These are phyloP conservation scores for Batillaria attramentaria DNA, from an alignment of 1,140 invertebrate genomes.

Conservation along the genomic window DNA sequence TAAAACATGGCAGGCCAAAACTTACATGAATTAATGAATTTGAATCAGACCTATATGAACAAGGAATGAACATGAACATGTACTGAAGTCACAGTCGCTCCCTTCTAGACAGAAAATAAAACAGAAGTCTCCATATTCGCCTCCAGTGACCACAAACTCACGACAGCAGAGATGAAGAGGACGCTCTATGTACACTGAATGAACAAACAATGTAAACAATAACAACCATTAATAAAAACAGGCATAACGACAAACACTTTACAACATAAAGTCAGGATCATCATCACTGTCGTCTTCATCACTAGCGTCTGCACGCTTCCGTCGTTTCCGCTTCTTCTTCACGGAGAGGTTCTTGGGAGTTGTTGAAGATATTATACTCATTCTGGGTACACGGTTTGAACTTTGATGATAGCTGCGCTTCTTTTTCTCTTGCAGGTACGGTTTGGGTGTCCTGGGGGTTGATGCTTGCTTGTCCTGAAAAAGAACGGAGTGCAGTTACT, in stretches of 20 bases:
- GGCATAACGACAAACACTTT: constrained; percentile 25
- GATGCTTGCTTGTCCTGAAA: constrained; percentile 36
- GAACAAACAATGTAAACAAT: not conserved
- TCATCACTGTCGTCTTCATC: constrained; percentile 64
- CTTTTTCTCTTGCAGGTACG: constrained; percentile 25
- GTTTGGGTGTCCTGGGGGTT: constrained; percentile 34
- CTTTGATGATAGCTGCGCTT: constrained; percentile 42
- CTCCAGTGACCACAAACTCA: not conserved
- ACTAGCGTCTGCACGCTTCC: constrained; percentile 53
- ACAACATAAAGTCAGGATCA: constrained; percentile 64
- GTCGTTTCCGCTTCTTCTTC: constrained; percentile 61
- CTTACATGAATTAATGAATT: constrained; percentile 3
- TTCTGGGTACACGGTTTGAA: constrained; percentile 32
- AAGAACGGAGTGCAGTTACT: too few relatives aligned
- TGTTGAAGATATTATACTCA: constrained; percentile 31
- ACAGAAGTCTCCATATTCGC: constrained; percentile 4
- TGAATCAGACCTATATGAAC: constrained; percentile 13
- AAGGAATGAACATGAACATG: constrained; percentile 27
- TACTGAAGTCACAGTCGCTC: too few relatives aligned
- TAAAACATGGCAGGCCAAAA: constrained; percentile 11
- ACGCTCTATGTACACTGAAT: constrained; percentile 2
- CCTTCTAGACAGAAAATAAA: constrained; percentile 10
- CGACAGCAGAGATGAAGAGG: constrained; percentile 12
- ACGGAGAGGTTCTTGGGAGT: constrained; percentile 44
- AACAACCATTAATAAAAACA: constrained; percentile 15